phyloP scores from a whole-genome alignment of 2,888 invertebrate genomes.

The Stegana nigrithorax region DNA sequence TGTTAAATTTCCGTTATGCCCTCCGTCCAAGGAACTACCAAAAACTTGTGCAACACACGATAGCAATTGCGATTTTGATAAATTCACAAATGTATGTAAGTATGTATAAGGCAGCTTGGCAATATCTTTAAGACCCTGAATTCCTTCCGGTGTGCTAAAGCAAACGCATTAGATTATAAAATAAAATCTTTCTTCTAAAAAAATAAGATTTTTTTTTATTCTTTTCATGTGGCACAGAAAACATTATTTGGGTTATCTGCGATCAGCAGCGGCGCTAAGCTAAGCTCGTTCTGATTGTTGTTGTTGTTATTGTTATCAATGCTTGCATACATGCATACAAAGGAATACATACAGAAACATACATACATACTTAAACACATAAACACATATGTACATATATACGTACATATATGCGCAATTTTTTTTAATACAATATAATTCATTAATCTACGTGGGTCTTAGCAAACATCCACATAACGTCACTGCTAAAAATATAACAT shows the following conservation, averaged over 20 bases:
- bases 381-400: neutral
- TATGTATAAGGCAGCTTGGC: no score
- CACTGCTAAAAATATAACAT: slow-evolving; percentile 5
- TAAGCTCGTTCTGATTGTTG: neutral
- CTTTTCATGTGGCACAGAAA: neutral
- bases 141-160: no score
- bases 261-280: slow-evolving; percentile 4
- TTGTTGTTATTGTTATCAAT: slow-evolving; percentile 3
- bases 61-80: no score
- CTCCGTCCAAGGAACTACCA: no score
- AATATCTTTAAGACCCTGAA: no score
- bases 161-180: no score
- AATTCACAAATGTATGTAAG: no score
- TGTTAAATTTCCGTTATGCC: no score
- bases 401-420: neutral
- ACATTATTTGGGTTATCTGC: slow-evolving; percentile 15
- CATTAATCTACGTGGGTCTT: neutral
- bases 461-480: neutral
- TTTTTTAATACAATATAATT: neutral
- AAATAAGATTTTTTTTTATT: neutral
- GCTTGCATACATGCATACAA: neutral
- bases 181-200: no score
- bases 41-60: no score
- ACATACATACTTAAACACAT: neutral
- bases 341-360: neutral